phyloP scores from a whole-genome alignment of 2,797 vertebrate genomes.

The Schizopygopsis malacanthus region DNA sequence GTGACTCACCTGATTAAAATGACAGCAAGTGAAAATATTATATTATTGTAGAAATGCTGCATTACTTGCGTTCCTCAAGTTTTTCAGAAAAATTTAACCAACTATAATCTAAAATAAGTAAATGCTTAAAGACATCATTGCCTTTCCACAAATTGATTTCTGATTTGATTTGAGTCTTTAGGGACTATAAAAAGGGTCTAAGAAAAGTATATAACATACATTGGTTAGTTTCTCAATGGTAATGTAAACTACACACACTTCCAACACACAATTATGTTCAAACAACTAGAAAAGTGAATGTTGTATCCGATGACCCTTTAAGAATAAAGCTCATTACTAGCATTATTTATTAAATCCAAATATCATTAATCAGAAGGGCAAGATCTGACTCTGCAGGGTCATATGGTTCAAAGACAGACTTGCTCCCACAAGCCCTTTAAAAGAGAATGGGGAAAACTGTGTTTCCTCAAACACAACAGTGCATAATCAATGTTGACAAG shows the following conservation, averaged over 20 bases:
- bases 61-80: neutral
- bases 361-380: neutral
- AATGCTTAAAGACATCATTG: no score
- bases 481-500: slow-evolving; percentile 73
- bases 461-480: slow-evolving; percentile 67
- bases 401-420: slow-evolving; percentile 42
- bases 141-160: no score
- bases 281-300: no score
- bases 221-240: no score
- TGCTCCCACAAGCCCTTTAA: slow-evolving; percentile 66
- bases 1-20: neutral
- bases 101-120: neutral
- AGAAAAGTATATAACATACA: no score
- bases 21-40: neutral
- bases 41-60: neutral
- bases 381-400: slow-evolving; percentile 7
- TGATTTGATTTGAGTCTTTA: no score
- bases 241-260: no score
- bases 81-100: neutral
- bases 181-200: no score
- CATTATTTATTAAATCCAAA: neutral
- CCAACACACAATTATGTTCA: no score
- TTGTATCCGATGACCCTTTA: neutral
- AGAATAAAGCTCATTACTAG: neutral
- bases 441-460: slow-evolving; percentile 63